These are phyloP conservation scores for Portevinia maculata DNA, from an alignment of 2,888 invertebrate species.

Conservation along the genomic window DNA sequence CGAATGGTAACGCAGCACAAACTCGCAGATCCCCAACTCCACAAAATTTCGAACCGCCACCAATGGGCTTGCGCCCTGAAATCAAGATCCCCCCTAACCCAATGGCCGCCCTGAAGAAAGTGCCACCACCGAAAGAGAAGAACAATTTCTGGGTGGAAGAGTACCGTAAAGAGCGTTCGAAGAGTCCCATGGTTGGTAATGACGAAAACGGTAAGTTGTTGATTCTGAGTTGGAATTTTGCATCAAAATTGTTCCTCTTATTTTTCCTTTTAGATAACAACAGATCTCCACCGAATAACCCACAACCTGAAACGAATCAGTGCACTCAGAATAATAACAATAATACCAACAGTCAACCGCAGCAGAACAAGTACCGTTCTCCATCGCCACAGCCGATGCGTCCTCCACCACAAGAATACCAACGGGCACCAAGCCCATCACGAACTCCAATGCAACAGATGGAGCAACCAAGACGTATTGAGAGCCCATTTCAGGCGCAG, in stretches of 20 bases:
- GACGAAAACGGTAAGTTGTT: constrained; percentile 67
- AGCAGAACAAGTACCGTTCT: constrained; percentile 53
- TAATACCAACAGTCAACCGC: constrained; percentile 72
- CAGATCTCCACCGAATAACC: constrained; percentile 73
- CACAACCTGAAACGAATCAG: constrained; percentile 75
- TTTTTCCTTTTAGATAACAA: constrained; percentile 42
- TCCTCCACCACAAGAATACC: constrained; percentile 75
- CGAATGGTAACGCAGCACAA: constrained; percentile 81
- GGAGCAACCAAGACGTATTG: constrained; percentile 80
- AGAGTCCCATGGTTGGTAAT: constrained; percentile 81
- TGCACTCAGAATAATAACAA: constrained; percentile 75
- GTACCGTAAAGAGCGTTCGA: constrained; percentile 83
- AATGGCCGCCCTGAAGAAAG: constrained; percentile 87
- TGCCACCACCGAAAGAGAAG: constrained; percentile 87
- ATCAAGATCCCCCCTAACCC: constrained; percentile 90
- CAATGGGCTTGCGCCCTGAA: constrained; percentile 87
- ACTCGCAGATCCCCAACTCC: constrained; percentile 83
- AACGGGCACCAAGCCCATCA: constrained; percentile 52
- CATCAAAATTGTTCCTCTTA: not conserved
- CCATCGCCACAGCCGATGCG: constrained; percentile 74
- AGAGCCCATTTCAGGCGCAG: constrained; percentile 78
- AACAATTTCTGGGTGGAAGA: constrained; percentile 85
- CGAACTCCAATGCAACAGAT: constrained; percentile 75
- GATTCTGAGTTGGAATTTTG: not conserved
- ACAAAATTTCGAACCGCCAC: constrained; percentile 83